These are phyloP conservation scores for Diaperis boleti DNA, from an alignment of 2,888 invertebrate species.

Conservation along the genomic window DNA sequence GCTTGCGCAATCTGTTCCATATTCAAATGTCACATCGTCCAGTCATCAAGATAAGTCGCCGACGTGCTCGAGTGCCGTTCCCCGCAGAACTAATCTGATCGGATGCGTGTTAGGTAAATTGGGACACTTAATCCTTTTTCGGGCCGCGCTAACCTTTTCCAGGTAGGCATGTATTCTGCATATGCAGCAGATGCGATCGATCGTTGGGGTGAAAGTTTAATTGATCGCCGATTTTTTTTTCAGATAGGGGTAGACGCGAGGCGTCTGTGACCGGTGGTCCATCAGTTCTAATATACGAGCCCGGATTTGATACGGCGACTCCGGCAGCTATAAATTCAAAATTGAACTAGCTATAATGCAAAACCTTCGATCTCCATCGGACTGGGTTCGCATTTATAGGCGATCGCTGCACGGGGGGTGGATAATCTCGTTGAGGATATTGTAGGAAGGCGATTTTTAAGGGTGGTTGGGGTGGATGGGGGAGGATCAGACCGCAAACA, in stretches of 20 bases:
- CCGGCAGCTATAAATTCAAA: conserved; percentile 59
- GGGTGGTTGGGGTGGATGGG: not conserved
- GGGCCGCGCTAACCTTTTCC: conserved; percentile 53
- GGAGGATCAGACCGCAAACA: not conserved
- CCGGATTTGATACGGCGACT: conserved; percentile 58
- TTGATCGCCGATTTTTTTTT: conserved; percentile 23
- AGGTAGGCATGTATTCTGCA: conserved; percentile 60
- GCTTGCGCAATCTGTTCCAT: conserved; percentile 43
- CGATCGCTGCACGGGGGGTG: conserved; percentile 31
- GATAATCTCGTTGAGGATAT: conserved; percentile 23
- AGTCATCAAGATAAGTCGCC: conserved; percentile 53
- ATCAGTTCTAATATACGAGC: conserved; percentile 58
- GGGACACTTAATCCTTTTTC: conserved; percentile 59
- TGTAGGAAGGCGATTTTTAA: conserved; percentile 17
- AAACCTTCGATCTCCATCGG: conserved; percentile 58
- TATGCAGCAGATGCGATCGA: conserved; percentile 47
- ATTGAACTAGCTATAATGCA: conserved; percentile 60
- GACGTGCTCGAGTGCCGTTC: conserved; percentile 48
- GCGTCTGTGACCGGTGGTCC: conserved; percentile 57
- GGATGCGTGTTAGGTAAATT: conserved; percentile 52
- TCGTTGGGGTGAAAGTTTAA: conserved; percentile 31
- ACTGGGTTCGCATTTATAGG: conserved; percentile 46
- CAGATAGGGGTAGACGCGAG: no score
- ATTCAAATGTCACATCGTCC: conserved; percentile 52
- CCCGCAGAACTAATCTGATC: conserved; percentile 54